These are phyloP conservation scores for Scomber colias DNA, from an alignment of 2,113 vertebrate genomes.

Conservation along the genomic window DNA sequence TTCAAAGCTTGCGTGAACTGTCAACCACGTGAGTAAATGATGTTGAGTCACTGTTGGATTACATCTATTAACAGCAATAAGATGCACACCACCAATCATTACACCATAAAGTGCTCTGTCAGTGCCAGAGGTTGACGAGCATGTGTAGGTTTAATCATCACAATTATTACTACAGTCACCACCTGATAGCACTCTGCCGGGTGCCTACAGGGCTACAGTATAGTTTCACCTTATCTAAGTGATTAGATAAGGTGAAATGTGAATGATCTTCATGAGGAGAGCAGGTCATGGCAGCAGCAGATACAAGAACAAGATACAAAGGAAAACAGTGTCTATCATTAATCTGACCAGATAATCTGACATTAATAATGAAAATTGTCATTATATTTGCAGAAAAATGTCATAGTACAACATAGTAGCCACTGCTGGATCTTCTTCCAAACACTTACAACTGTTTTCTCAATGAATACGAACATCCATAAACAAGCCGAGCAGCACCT, in stretches of 20 bases:
- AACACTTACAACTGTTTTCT: background rate
- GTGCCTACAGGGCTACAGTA: background rate
- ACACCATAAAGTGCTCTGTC: slow-evolving; percentile 3
- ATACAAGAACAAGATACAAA: slow-evolving; percentile 12
- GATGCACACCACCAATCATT: slow-evolving; percentile 23
- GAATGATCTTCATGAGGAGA: slow-evolving; percentile 41
- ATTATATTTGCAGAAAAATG: background rate
- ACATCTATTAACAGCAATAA: slow-evolving; percentile 22
- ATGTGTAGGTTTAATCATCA: slow-evolving; percentile 31
- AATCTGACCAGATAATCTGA: background rate
- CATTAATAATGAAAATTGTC: background rate
- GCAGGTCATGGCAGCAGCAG: slow-evolving; percentile 17
- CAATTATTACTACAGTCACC: slow-evolving; percentile 16
- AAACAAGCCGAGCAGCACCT: slow-evolving; percentile 6
- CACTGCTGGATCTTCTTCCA: slow-evolving; percentile 8
- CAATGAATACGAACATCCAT: slow-evolving; percentile 4
- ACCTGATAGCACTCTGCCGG: slow-evolving; percentile 14
- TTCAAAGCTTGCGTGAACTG: background rate
- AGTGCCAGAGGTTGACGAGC: slow-evolving; percentile 20
- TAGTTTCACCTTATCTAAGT: slow-evolving; percentile 24
- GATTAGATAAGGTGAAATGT: slow-evolving; percentile 36
- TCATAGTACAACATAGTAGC: background rate
- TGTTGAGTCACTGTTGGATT: background rate
- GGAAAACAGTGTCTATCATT: background rate
- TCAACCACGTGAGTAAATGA: background rate